Base-by-base conservation (phyloP, 1,140 invertebrate species). In the Ephestia elutella region DNA sequence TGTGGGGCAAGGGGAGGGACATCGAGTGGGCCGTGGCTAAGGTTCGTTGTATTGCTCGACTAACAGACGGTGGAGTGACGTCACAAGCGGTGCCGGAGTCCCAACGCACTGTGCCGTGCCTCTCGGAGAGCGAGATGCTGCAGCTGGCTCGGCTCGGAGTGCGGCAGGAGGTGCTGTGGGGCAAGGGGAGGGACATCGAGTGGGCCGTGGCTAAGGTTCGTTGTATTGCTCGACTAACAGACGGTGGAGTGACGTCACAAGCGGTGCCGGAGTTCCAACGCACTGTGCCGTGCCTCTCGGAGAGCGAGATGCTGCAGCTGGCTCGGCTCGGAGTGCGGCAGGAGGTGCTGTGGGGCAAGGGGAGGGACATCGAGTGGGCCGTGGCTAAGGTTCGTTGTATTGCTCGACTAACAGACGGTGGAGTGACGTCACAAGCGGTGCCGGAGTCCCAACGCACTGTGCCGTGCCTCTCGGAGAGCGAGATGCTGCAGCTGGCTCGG, bases 361-460 rank as follows among this genome's bases (percentile, higher is more conserved):
- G 92, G 0, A 89, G 94, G 67, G 95, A 96, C 78, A 92, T 96
- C 35, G 95, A 96, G 86, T 96, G 93, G 91, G 93, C 93, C 9
- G 73, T 93, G 49, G 67, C 71, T 21, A 79, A 90, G 71, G 92
- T 92, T n/a, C 5, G 20, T 53, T 32, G 30, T 2, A 25, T 3
- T 3, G 21, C 2, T 3, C 2, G 21, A 25, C n/a, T 3, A 25
- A 25, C 7, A 25, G 21, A 25, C 2, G 2, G 7, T 25, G 21
- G 7, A 25, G 2, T 25, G 21, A 25, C 66, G 0, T 67, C 70
- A 21, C 77, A 78, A 57, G 78, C 82, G 8, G 77, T 92, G 7
- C 68, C 76, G 1, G 76, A 86, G 2, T 28, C 64, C 11, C 89
- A 91, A 53, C 73, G 75, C 5, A 63, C 57, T 5, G 62, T 78